phyloP scores from a whole-genome alignment of 2,888 invertebrate genomes.

The Mesochorus sp. region DNA sequence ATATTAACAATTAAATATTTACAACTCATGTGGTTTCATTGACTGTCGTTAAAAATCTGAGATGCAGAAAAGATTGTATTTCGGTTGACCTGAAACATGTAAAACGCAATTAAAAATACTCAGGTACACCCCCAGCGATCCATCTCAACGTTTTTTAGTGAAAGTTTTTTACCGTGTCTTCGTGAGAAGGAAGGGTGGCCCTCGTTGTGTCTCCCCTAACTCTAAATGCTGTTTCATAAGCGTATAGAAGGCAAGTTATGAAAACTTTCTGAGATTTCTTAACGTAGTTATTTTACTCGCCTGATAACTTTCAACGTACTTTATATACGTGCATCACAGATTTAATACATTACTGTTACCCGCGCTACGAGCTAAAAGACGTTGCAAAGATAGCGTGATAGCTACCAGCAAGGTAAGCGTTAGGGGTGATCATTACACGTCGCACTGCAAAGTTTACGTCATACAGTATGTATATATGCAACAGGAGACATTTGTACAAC shows the following conservation, averaged over 20 bases:
- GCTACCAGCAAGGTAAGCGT: background rate
- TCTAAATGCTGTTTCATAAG: too few relatives aligned
- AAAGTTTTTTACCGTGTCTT: background rate
- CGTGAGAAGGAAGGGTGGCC: background rate
- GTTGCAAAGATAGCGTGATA: slow-evolving; percentile 43
- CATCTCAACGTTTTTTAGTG: background rate
- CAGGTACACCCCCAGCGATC: too few relatives aligned
- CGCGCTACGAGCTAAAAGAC: slow-evolving; percentile 14
- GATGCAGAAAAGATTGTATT: too few relatives aligned
- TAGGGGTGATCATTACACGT: slow-evolving; percentile 38
- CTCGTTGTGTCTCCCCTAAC: too few relatives aligned
- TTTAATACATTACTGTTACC: slow-evolving; percentile 18
- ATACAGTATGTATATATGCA: background rate
- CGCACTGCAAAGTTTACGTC: slow-evolving; percentile 52
- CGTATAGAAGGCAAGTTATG: slow-evolving; percentile 18
- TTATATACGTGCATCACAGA: background rate
- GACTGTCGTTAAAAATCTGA: too few relatives aligned
- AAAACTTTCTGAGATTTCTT: slow-evolving; percentile 36
- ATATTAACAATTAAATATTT: too few relatives aligned
- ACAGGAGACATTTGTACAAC: background rate
- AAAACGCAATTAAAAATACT: too few relatives aligned
- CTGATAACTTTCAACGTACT: slow-evolving; percentile 13
- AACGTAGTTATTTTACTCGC: slow-evolving; percentile 33
- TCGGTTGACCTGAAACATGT: too few relatives aligned
- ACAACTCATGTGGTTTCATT: too few relatives aligned